Evolutionary conservation across 2,113 vertebrate species (phyloP).

Genomic region (Limnothrissa miodon): DNA sequence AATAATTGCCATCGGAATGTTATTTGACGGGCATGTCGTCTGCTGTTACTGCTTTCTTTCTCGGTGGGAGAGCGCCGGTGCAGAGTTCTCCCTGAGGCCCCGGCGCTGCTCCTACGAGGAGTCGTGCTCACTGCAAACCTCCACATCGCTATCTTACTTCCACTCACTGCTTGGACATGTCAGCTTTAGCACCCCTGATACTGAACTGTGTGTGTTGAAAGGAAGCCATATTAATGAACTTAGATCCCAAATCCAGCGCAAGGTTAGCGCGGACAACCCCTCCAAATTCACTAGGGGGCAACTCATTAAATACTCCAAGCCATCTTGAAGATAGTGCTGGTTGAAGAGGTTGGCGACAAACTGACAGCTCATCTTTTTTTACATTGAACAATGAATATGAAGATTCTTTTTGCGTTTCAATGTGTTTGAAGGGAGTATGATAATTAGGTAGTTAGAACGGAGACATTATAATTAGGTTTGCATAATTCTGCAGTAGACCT

Average conservation of each 20-base stretch:
- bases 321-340: neutral
- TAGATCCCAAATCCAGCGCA: neutral
- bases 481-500: neutral
- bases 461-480: neutral
- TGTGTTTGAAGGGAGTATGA: neutral
- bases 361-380: neutral
- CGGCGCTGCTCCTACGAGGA: neutral
- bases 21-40: neutral
- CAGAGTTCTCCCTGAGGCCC: neutral
- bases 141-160: neutral
- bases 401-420: too few species aligned
- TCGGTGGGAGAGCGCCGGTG: neutral
- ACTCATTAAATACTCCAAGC: neutral
- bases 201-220: neutral
- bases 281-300: neutral
- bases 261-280: neutral
- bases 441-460: neutral
- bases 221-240: too few species aligned
- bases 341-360: neutral
- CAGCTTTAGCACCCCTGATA: neutral
- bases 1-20: conserved; percentile 2
- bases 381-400: neutral
- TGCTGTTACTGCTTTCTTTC: neutral
- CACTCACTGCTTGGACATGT: neutral
- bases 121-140: neutral